These are phyloP conservation scores for Cryptomyrus ogoouensis DNA, from an alignment of 2,113 vertebrate genomes.

Conservation along the genomic window DNA sequence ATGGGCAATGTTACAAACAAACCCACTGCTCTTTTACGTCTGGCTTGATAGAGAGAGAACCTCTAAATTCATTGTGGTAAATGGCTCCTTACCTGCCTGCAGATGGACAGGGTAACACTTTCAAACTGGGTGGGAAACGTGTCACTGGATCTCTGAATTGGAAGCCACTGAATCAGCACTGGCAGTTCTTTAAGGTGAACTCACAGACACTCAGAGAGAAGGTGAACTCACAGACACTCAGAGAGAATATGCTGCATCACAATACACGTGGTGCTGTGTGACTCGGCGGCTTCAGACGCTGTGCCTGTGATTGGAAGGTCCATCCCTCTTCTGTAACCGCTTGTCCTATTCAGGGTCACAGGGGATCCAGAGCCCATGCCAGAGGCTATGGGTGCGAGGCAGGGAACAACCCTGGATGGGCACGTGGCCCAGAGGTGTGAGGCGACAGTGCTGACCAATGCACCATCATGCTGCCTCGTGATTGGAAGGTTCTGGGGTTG, in stretches of 20 bases:
- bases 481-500: too few species aligned
- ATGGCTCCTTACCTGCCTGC: slow-evolving; percentile 46
- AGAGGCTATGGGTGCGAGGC: too few species aligned
- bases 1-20: slow-evolving; percentile 15
- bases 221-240: not conserved
- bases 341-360: too few species aligned
- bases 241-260: not conserved
- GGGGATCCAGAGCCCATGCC: too few species aligned
- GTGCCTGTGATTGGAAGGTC: too few species aligned
- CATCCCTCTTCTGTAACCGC: too few species aligned
- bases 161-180: not conserved
- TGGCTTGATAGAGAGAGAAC: slow-evolving; percentile 20
- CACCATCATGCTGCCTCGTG: too few species aligned
- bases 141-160: not conserved
- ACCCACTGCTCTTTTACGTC: slow-evolving; percentile 43
- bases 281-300: too few species aligned
- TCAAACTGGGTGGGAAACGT: not conserved
- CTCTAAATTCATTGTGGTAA: slow-evolving; percentile 44
- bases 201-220: not conserved
- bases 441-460: too few species aligned
- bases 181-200: not conserved
- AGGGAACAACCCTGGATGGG: too few species aligned
- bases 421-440: too few species aligned
- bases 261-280: too few species aligned
- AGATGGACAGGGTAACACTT: not conserved